These are phyloP conservation scores for Himalopsyche phryganea DNA, from an alignment of 1,140 invertebrate species.

Conservation along the genomic window DNA sequence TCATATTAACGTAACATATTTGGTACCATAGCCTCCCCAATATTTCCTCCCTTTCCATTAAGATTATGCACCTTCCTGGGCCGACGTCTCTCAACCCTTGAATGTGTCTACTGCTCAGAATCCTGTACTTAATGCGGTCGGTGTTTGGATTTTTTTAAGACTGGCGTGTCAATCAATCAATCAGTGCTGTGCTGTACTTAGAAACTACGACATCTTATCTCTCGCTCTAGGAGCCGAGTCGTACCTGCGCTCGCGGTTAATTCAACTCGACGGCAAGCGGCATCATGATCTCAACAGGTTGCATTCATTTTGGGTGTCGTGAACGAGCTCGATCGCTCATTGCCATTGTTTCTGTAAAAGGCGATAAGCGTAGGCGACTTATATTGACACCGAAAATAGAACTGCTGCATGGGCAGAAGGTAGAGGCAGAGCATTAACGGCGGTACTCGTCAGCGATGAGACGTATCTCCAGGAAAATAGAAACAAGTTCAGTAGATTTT, in stretches of 20 bases:
- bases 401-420: slow-evolving; percentile 24
- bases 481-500: too few relatives aligned
- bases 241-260: background rate
- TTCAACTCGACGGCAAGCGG: background rate
- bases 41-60: too few relatives aligned
- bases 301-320: slow-evolving; percentile 26
- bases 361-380: slow-evolving; percentile 28
- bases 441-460: slow-evolving; percentile 12
- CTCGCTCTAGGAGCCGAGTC: background rate
- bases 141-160: too few relatives aligned
- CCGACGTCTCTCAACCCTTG: too few relatives aligned
- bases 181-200: too few relatives aligned
- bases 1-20: too few relatives aligned
- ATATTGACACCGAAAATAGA: slow-evolving; percentile 30
- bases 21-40: too few relatives aligned
- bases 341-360: slow-evolving; percentile 33
- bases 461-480: slow-evolving; percentile 7
- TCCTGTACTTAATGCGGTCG: too few relatives aligned
- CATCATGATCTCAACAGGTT: slow-evolving; percentile 26
- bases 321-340: slow-evolving; percentile 22
- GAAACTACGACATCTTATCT: background rate
- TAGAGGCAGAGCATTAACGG: background rate
- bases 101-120: too few relatives aligned
- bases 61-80: too few relatives aligned
- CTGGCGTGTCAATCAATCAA: too few relatives aligned